Conservation (phyloP, 2,113 vertebrate genomes). For the Girardinichthys multiradiatus region DNA sequence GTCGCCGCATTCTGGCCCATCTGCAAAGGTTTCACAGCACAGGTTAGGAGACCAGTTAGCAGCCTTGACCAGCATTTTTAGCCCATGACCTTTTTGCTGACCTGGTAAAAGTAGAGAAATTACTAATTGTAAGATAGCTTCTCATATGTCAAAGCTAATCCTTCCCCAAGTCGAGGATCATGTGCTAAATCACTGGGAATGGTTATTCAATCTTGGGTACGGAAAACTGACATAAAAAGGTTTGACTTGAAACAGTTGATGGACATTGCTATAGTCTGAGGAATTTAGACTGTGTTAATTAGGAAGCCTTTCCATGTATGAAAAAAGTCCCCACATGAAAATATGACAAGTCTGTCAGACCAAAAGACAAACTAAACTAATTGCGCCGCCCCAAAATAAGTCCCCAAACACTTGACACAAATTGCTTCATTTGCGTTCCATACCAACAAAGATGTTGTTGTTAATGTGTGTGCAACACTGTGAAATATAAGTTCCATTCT, state of each 20-base stretch:
- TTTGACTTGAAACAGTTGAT: conserved; percentile 3
- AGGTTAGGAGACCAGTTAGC: too few species aligned
- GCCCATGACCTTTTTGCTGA: background rate
- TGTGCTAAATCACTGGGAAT: conserved; percentile 18
- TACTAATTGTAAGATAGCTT: background rate
- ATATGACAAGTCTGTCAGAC: background rate
- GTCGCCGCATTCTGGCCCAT: too few species aligned
- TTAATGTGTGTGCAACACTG: conserved; percentile 4
- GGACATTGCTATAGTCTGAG: conserved; percentile 11
- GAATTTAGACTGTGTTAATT: conserved; percentile 35
- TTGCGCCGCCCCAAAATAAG: background rate
- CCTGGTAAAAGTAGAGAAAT: conserved; percentile 41
- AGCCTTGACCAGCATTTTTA: too few species aligned
- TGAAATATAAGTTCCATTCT: conserved; percentile 9
- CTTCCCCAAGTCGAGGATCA: background rate
- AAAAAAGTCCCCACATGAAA: conserved; percentile 2
- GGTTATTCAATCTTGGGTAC: conserved; percentile 7
- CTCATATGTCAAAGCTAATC: background rate
- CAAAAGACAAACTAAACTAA: background rate
- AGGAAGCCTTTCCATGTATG: conserved; percentile 28
- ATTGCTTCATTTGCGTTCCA: background rate
- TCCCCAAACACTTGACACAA: conserved; percentile 19
- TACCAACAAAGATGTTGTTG: conserved; percentile 14
- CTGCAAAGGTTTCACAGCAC: too few species aligned
- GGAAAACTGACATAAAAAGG: conserved; percentile 21